Evolutionary conservation across 2,888 invertebrate genomes (phyloP).

Genomic region (Heteromyza rotundicornis): DNA sequence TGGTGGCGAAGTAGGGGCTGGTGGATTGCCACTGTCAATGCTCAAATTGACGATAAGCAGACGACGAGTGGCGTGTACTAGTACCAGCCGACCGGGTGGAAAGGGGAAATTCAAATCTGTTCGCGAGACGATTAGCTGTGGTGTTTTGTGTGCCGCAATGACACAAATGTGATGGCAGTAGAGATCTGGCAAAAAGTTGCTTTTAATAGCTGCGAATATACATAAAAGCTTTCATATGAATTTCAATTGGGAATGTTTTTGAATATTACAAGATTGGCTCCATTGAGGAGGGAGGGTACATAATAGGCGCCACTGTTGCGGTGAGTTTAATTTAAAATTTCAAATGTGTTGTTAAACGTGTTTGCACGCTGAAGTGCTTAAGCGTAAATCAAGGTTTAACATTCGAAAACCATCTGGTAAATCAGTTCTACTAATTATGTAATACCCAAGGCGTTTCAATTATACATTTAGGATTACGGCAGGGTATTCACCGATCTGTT

Average conservation of each 20-base stretch:
- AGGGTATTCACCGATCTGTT: too few species aligned
- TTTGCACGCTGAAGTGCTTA: too few species aligned
- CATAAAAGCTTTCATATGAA: conserved; percentile 17
- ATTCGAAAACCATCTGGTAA: too few species aligned
- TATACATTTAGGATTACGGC: too few species aligned
- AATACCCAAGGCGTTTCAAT: too few species aligned
- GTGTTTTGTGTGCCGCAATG: conserved; percentile 25
- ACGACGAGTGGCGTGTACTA: neutral
- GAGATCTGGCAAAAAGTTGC: neutral
- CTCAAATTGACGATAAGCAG: conserved; percentile 20
- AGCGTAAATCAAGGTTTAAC: too few species aligned
- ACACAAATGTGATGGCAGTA: conserved; percentile 21
- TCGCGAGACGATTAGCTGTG: conserved; percentile 28
- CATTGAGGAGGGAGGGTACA: too few species aligned
- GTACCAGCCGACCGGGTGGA: neutral
- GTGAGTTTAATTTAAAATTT: too few species aligned
- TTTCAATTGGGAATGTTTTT: conserved; percentile 11
- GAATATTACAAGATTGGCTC: too few species aligned
- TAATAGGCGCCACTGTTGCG: too few species aligned
- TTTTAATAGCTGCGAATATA: neutral
- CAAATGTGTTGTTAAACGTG: too few species aligned
- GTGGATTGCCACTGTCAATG: conserved; percentile 11
- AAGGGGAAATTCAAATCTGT: conserved; percentile 34
- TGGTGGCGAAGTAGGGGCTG: neutral
- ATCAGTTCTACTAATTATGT: too few species aligned